phyloP scores from a whole-genome alignment of 2,797 vertebrate species.

The Lacerta agilis region DNA sequence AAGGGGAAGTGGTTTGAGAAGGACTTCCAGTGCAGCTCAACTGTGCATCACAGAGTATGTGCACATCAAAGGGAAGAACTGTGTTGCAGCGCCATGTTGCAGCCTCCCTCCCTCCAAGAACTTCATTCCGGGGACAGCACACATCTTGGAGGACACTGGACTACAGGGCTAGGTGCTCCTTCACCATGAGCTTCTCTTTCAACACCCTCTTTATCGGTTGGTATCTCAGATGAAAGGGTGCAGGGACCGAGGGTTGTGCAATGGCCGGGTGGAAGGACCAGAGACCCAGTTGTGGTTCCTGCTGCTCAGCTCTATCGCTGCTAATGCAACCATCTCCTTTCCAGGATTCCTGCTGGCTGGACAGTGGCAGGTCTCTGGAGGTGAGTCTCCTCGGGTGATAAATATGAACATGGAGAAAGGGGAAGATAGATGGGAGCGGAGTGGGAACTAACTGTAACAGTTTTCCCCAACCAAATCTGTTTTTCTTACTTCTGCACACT shows the following conservation, averaged over 20 bases:
- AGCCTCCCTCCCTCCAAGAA: background rate
- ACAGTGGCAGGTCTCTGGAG: background rate
- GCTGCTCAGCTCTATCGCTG: background rate
- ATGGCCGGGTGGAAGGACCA: too few relatives aligned
- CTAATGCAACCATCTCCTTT: background rate
- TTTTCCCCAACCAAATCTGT: background rate
- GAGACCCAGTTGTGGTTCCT: background rate
- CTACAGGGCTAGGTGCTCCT: background rate
- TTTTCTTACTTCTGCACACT: background rate
- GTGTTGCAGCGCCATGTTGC: background rate
- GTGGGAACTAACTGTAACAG: background rate
- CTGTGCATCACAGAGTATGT: background rate
- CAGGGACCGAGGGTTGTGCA: background rate
- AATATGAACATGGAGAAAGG: background rate
- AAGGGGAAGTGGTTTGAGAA: background rate
- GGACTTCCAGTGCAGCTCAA: background rate
- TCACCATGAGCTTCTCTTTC: background rate
- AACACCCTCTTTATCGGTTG: background rate
- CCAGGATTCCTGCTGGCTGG: background rate
- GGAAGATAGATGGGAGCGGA: too few relatives aligned
- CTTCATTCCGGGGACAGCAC: background rate
- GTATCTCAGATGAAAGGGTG: background rate
- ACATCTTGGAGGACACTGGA: background rate
- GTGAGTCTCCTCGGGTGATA: background rate
- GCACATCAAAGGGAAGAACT: background rate